Conservation (phyloP, 2,888 invertebrate genomes). For the Amblyteles armatorius region DNA sequence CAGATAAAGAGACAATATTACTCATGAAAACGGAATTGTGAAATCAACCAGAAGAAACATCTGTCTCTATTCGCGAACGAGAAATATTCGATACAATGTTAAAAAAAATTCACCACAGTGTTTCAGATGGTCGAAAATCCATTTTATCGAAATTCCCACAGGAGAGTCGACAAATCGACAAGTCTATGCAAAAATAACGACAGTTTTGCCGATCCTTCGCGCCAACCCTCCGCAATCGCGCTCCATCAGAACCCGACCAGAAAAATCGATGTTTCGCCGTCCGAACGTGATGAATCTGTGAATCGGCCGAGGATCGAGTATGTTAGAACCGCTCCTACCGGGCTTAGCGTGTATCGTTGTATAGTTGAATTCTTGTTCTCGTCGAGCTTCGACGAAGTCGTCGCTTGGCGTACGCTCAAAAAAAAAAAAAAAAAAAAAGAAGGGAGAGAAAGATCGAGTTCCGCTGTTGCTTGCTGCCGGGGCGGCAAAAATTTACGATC, state of each 20-base stretch:
- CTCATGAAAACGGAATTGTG: too few species aligned
- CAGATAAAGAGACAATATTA: too few species aligned
- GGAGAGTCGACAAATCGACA: too few species aligned
- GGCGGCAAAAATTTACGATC: slow-evolving; percentile 71
- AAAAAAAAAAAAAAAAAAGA: background rate
- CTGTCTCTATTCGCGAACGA: too few species aligned
- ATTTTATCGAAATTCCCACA: too few species aligned
- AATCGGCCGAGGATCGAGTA: background rate
- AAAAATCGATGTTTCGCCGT: background rate
- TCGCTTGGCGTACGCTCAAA: slow-evolving; percentile 40
- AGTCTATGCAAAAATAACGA: background rate
- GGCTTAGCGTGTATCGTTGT: slow-evolving; percentile 7
- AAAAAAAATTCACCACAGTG: too few species aligned
- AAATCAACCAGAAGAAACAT: too few species aligned
- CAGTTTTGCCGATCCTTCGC: background rate
- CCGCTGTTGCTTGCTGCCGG: slow-evolving; percentile 41
- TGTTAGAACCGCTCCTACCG: background rate
- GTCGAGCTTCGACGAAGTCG: slow-evolving; percentile 62
- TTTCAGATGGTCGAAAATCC: too few species aligned
- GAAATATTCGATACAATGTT: too few species aligned
- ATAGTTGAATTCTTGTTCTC: slow-evolving; percentile 39
- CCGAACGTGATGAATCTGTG: background rate
- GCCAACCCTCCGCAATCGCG: background rate
- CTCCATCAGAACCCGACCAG: background rate
- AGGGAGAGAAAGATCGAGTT: slow-evolving; percentile 29